These are phyloP conservation scores for Poeciliopsis presidionis DNA, from an alignment of 2,797 vertebrate species.

Conservation along the genomic window DNA sequence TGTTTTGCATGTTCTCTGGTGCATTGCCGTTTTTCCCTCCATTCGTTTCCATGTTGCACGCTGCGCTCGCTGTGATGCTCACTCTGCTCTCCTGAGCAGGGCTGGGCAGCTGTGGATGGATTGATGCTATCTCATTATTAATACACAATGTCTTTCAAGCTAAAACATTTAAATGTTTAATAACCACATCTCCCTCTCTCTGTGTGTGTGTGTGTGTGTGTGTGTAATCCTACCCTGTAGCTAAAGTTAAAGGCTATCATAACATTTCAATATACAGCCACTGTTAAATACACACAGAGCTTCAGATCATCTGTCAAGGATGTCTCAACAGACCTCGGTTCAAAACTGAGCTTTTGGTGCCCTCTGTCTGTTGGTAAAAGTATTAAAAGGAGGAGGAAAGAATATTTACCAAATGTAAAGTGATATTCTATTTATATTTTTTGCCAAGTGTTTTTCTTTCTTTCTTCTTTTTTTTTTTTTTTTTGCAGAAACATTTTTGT, in stretches of 20 bases:
- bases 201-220: neutral
- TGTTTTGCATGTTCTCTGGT: neutral
- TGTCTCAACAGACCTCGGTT: conserved; percentile 4
- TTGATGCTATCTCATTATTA: neutral
- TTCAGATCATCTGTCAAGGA: conserved; percentile 13
- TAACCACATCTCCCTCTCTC: neutral
- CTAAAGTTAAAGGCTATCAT: neutral
- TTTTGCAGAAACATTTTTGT: neutral
- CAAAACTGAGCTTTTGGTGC: conserved; percentile 74
- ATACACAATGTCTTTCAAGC: neutral
- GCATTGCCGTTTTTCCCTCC: neutral
- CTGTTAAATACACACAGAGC: conserved; percentile 26
- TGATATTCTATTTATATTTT: conserved; percentile 8
- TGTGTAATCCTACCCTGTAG: neutral
- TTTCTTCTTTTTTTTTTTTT: neutral
- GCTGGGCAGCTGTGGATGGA: neutral
- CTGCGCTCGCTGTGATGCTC: neutral
- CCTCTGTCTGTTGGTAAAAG: conserved; percentile 66
- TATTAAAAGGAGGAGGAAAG: neutral
- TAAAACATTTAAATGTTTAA: conserved; percentile 2
- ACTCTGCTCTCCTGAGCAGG: neutral
- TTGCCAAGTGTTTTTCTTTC: neutral
- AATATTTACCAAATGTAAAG: conserved; percentile 3
- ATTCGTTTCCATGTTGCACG: neutral
- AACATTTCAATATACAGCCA: conserved; percentile 20